phyloP scores from a whole-genome alignment of 2,888 invertebrate genomes.

The Ariolimax columbianus region DNA sequence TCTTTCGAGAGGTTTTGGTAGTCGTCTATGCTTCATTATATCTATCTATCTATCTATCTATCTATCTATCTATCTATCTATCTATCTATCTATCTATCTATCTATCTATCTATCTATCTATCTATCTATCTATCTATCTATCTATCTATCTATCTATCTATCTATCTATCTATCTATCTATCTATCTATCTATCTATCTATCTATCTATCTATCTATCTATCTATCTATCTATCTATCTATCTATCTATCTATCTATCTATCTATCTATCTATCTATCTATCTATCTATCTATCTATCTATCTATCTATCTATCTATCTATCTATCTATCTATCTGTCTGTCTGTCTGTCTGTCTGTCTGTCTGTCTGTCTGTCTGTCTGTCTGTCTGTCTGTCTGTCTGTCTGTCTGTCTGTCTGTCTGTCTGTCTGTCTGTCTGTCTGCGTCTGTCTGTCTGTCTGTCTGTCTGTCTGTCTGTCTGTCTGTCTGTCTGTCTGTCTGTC shows the following conservation, averaged over 20 bases:
- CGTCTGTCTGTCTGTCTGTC: background rate
- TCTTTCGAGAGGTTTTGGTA: no score
- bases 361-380: background rate
- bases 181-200: no score
- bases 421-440: background rate
- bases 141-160: no score
- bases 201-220: background rate
- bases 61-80: no score
- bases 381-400: constrained; percentile 9
- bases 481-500: constrained; percentile 5
- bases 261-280: background rate
- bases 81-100: no score
- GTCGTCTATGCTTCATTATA: no score
- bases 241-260: background rate
- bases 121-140: no score
- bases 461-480: constrained; percentile 8
- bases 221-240: background rate
- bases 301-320: background rate
- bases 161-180: no score
- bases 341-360: background rate
- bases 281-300: background rate
- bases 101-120: no score
- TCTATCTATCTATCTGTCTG: background rate
- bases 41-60: no score
- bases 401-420: constrained; percentile 7